phyloP scores from a whole-genome alignment of 2,888 invertebrate genomes.

The Drosophila monieri region DNA sequence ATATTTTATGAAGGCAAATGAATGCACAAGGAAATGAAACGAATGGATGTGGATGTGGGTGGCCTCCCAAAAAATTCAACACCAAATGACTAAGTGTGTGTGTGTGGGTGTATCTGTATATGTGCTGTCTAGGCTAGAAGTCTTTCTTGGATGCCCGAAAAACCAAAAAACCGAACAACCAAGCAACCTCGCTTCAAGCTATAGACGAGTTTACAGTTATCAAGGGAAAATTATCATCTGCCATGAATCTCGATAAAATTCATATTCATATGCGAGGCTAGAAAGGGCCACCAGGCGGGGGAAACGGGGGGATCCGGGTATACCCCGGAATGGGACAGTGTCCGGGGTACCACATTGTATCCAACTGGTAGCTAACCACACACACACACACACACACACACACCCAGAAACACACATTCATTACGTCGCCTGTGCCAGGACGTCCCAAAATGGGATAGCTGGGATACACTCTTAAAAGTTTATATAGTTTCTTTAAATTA shows the following conservation, averaged over 20 bases:
- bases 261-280: conserved; percentile 74
- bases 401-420: conserved; percentile 40
- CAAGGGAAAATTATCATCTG: conserved; percentile 84
- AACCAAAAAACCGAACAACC: conserved; percentile 19
- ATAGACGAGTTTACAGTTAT: conserved; percentile 83
- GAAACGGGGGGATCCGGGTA: not conserved
- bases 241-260: conserved; percentile 79
- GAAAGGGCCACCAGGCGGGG: not conserved
- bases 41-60: conserved; percentile 15
- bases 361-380: conserved; percentile 74
- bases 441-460: conserved; percentile 71
- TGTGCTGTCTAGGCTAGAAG: conserved; percentile 34
- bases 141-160: conserved; percentile 31
- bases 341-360: conserved; percentile 58
- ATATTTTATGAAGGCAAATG: conserved; percentile 81
- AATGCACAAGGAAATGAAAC: conserved; percentile 78
- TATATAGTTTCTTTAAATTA: not conserved
- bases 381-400: conserved; percentile 31
- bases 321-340: conserved; percentile 12
- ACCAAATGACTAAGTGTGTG: conserved; percentile 54
- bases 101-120: conserved; percentile 19
- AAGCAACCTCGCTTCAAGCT: conserved; percentile 82
- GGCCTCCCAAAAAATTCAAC: conserved; percentile 68
- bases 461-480: not conserved
- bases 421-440: conserved; percentile 63